Base-by-base conservation (phyloP, 1,140 invertebrate species). In the Chelonus insularis region DNA sequence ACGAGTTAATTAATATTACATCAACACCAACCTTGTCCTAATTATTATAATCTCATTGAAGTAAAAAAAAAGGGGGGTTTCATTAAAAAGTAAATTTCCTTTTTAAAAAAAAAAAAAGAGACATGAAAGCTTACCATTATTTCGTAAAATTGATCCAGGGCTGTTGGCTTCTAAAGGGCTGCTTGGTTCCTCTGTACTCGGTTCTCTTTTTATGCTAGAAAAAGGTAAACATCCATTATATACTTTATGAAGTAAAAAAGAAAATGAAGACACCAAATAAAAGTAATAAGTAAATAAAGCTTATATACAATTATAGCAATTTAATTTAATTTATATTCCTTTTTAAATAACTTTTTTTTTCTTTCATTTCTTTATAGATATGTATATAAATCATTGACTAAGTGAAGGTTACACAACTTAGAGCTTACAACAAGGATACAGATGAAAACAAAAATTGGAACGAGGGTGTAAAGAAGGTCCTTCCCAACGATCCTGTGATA, bases 141-240 rank as follows among this genome's bases (percentile, higher is more conserved):
- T 82, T 66, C 77, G 77, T 64, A 80, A 69, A 65, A 80, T 80
- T 54, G 81, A 80, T 59, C 75, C 77, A 45, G 84, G 83, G 71
- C 83, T 86, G 70, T 80, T 77, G 41, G 83, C 82, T 72, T 84
- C 83, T 52, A 84, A 73, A 68, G 84, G 84, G 73, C 84, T 85
- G 68, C 77, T 81, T 48, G 83, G 83, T 62, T 83, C 81, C 60
- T 82, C 79, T 63, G 78, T 81, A 66, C 73, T 78, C 41, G 82
- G 79, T 69, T 85, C 83, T 71, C 79, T 81, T 70, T 84, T 85
- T 54, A 84, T 79, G 68, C 84, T 85, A 73, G 72, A 83, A 83
- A 72, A 60, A 60, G 76, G 78, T 73, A 65, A 78, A 75, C 37
- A 67, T n/a, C n/a, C n/a, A n/a, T n/a, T n/a, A n/a, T n/a, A n/a